Evolutionary conservation across 2,113 vertebrate genomes (phyloP).

Genomic region (Chaetodon auriga): DNA sequence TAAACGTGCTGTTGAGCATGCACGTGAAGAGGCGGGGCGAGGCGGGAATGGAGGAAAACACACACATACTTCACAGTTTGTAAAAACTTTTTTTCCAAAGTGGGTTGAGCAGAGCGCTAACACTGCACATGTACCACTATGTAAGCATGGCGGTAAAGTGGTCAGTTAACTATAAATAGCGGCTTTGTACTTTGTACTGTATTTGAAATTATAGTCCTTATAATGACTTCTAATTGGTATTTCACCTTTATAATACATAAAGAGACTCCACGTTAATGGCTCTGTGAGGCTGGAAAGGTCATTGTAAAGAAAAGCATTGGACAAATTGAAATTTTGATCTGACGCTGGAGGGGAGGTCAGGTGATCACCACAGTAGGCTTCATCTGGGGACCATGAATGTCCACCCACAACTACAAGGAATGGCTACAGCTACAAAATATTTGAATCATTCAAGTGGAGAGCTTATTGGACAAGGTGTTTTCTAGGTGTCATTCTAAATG

Average conservation of each 20-base stretch:
- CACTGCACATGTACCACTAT: neutral
- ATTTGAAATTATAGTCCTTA: neutral
- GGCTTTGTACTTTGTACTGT: neutral
- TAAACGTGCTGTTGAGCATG: neutral
- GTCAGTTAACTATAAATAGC: neutral
- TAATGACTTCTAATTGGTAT: neutral
- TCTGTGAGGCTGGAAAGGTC: neutral
- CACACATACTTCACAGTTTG: too few species aligned
- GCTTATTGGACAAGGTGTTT: neutral
- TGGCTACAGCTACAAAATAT: neutral
- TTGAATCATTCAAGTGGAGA: neutral
- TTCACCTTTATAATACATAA: neutral
- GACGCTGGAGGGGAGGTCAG: neutral
- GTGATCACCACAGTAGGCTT: neutral
- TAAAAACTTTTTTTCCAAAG: neutral
- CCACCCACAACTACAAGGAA: too few species aligned
- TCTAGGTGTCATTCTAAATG: conserved; percentile 1
- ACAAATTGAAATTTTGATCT: neutral
- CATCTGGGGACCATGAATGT: neutral
- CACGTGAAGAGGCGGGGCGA: neutral
- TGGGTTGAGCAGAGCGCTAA: neutral
- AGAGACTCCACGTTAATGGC: neutral
- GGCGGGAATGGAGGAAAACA: neutral
- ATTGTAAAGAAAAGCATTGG: neutral
- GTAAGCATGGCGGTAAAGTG: neutral